A percentile compares a stretch with the other conserved stretches of the same genome.
Evolutionary conservation across 2,113 vertebrate species (phyloP).

Genomic region (Erinaceus europaeus): DNA sequence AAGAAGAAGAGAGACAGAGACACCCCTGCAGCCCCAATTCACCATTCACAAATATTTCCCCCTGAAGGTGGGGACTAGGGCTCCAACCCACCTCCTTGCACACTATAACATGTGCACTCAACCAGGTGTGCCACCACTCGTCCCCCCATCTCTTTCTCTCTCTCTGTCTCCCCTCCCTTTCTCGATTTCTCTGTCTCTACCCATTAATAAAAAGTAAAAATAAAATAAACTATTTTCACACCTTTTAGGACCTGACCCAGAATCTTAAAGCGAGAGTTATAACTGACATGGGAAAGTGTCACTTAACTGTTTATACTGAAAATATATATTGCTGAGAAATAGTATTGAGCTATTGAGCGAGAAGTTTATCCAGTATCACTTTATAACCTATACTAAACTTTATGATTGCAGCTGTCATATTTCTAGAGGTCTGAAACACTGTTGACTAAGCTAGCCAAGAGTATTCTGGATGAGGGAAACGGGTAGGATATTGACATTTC

Average conservation of each 20-base stretch:
- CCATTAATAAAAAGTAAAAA: not conserved
- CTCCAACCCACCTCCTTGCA: no score
- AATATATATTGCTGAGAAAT: conserved; percentile 2
- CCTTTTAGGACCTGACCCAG: conserved; percentile 21
- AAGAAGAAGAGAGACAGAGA: no score
- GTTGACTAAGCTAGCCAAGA: conserved; percentile 27
- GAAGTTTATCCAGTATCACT: conserved; percentile 3
- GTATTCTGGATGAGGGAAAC: conserved; percentile 14
- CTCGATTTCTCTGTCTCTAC: no score
- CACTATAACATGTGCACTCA: no score
- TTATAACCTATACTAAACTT: conserved; percentile 35
- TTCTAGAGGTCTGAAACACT: not conserved
- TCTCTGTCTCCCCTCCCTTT: no score
- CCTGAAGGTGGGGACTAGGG: no score
- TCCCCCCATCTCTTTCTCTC: no score
- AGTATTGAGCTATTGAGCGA: conserved; percentile 44
- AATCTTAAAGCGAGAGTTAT: conserved; percentile 10
- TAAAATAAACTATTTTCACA: not conserved
- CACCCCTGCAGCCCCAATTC: no score
- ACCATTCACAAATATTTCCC: no score
- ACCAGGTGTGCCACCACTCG: no score
- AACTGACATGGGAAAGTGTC: not conserved
- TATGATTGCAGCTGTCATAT: not conserved
- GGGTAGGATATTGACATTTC: not conserved
- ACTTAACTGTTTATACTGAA: conserved; percentile 3